phyloP scores from a whole-genome alignment of 2,797 vertebrate species.

The Oophaga sylvatica region DNA sequence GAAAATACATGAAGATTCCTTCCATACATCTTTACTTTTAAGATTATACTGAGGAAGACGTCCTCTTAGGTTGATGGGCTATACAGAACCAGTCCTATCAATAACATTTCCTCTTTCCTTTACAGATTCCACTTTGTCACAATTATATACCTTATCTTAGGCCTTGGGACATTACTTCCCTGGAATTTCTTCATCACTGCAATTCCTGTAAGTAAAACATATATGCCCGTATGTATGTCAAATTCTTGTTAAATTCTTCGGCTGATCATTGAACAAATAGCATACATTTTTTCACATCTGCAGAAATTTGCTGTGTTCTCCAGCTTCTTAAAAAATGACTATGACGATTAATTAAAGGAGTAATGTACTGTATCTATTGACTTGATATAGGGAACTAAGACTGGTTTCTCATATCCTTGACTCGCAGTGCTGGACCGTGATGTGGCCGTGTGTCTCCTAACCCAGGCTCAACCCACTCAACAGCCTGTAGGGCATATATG shows the following conservation, averaged over 20 bases:
- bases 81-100: neutral
- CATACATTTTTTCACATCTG: constrained; percentile 3
- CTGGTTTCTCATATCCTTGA: neutral
- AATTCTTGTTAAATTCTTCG: neutral
- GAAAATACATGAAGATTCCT: neutral
- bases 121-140: constrained; percentile 75
- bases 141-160: constrained; percentile 84
- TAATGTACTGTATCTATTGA: no score
- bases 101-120: constrained; percentile 1
- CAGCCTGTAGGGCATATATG: no score
- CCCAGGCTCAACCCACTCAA: no score
- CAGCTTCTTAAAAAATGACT: neutral
- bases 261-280: neutral
- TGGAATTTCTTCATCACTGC: constrained; percentile 95
- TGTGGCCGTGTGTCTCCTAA: no score
- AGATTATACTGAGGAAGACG: neutral
- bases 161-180: constrained; percentile 86
- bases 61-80: neutral
- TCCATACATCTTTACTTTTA: neutral
- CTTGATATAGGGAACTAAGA: neutral
- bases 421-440: no score
- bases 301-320: neutral
- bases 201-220: constrained; percentile 77
- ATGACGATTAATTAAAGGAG: no score
- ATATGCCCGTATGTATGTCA: no score